phyloP scores from a whole-genome alignment of 92 coral and sea anemone genomes.

The Heteractis magnifica region DNA sequence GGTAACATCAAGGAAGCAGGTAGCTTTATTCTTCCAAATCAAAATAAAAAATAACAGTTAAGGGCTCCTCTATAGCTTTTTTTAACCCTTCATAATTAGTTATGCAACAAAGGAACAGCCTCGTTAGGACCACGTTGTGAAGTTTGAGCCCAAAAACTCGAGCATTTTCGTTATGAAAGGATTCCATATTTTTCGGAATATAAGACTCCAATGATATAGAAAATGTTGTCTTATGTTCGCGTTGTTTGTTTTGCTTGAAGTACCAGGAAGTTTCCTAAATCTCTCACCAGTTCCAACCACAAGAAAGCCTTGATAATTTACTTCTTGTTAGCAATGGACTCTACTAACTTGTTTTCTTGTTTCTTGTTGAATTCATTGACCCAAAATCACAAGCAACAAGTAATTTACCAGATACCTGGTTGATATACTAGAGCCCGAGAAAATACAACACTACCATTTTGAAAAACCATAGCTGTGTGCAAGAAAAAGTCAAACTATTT shows the following conservation, averaged over 20 bases:
- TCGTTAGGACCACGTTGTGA: slow-evolving; percentile 12
- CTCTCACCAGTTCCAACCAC: slow-evolving; percentile 21
- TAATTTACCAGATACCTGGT: slow-evolving; percentile 11
- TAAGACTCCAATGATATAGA: neutral
- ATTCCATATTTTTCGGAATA: neutral
- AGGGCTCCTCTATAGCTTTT: neutral
- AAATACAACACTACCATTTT: neutral
- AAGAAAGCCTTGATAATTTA: slow-evolving; percentile 22
- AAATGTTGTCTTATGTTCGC: neutral
- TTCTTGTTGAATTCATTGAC: slow-evolving; percentile 42
- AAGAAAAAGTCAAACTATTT: neutral
- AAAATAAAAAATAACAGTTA: slow-evolving; percentile 10
- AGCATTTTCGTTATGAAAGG: neutral
- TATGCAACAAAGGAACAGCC: slow-evolving; percentile 22
- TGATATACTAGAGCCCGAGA: neutral
- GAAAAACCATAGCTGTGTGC: neutral
- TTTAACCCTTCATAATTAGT: neutral
- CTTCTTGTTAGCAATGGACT: neutral
- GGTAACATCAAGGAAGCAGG: slow-evolving; percentile 5
- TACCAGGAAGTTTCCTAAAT: slow-evolving; percentile 37
- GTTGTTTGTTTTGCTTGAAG: slow-evolving; percentile 12
- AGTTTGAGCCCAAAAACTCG: neutral
- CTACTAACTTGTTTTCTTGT: slow-evolving; percentile 38
- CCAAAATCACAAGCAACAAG: slow-evolving; percentile 39
- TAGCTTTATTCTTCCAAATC: slow-evolving; percentile 13